Evolutionary conservation across 2,113 vertebrate genomes (phyloP).

Genomic region (Apodemus speciosus): DNA sequence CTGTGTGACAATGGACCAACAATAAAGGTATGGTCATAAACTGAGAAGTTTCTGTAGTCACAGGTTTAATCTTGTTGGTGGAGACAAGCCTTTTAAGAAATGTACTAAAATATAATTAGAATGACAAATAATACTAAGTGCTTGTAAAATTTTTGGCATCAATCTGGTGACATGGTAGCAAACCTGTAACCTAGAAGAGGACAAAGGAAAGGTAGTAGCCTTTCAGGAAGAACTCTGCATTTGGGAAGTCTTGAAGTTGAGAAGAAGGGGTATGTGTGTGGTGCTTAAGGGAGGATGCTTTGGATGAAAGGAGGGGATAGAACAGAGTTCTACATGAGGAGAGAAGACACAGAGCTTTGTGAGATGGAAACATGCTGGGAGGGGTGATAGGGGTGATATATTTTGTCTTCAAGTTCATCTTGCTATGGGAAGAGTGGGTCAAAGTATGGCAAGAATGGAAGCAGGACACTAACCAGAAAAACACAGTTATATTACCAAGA

Average conservation of each 20-base stretch:
- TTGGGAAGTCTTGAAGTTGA: not conserved
- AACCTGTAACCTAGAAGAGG: not conserved
- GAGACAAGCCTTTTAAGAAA: not conserved
- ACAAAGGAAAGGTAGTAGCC: not conserved
- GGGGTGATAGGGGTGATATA: not conserved
- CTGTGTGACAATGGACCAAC: not conserved
- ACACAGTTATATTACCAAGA: not conserved
- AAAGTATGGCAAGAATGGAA: not conserved
- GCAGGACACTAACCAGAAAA: not conserved
- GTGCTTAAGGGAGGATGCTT: not conserved
- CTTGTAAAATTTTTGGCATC: not conserved
- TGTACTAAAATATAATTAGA: not conserved
- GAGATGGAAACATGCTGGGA: not conserved
- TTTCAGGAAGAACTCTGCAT: not conserved
- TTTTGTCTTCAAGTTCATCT: not conserved
- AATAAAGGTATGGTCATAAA: not conserved
- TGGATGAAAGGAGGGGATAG: not conserved
- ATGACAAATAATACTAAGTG: not conserved
- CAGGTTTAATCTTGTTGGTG: not conserved
- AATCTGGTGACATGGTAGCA: not conserved
- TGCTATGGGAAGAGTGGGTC: not conserved
- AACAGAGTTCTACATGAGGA: fast-evolving
- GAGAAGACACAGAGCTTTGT: not conserved
- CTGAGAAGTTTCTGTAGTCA: not conserved
- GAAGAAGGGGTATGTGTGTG: not conserved